Base-by-base conservation (phyloP, 2,113 vertebrate genomes). In the Potamarius usumacintae region DNA sequence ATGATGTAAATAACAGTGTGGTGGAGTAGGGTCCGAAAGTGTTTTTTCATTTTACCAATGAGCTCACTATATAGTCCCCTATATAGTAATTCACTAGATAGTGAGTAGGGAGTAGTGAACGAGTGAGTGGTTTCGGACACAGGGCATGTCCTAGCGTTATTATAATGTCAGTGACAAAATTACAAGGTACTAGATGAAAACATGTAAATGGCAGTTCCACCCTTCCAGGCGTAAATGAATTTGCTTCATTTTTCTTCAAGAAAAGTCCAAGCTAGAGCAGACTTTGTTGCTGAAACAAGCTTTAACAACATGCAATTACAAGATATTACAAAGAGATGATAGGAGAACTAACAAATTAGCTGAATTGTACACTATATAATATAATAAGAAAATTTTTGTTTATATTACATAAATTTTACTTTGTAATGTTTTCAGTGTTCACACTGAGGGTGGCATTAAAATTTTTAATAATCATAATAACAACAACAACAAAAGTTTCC, bases 391-490 rank as follows among this genome's bases (percentile, higher is more conserved):
- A 20, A 58, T 2, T 17, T 57, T 55, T 57, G 25, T 9, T 74
- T 8, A 57, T 42, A 22, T 34, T 10, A 4, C 15, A 18, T 7
- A 18, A 27, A 52, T 17, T 9, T 79, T 22, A 30, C 53, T 79
- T 34, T 1, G 18, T 57, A 30, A 30, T 57, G 7, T 58, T 58
- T 80, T 80, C 18, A 55, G 25, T 78, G 52, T 53, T 27, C 18
- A 65, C 52, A 82, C 50, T 55, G 50, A 72, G 55, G 52, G 9
- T 83, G 42, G 58, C 67, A 42, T 82, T n/a, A 60, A 63, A 87
- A 67, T 50, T 27, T 53, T 87, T 83, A 9, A 57, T 72, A 72
- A 86, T 15, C 12, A 42, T 7, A 79, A 79, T 12, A 74, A 67
- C 42, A 22, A 18, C 30, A 30, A 30, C 34, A 34, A 34, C 34